Conservation (phyloP, 2,113 vertebrate genomes). For the Burhinus bistriatus region DNA sequence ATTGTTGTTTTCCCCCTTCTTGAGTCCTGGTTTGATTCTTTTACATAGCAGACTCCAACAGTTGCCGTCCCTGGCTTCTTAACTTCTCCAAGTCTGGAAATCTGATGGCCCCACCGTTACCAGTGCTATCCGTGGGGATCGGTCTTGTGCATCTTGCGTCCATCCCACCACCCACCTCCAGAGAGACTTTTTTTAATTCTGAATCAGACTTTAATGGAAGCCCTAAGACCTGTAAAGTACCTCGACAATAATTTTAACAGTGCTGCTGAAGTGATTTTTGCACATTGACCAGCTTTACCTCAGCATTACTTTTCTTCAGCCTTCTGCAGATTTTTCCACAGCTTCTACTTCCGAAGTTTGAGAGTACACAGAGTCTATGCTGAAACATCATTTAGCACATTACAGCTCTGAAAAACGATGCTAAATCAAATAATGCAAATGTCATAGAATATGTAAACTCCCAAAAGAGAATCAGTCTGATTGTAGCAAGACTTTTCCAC, state of each 20-base stretch:
- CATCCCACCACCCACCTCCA: not conserved
- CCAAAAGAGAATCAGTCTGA: not conserved
- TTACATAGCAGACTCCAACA: not conserved
- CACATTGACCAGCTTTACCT: not conserved
- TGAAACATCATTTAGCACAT: not conserved
- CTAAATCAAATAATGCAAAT: not conserved
- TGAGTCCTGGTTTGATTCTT: not conserved
- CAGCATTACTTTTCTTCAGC: not conserved
- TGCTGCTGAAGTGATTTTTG: not conserved
- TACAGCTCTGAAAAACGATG: not conserved
- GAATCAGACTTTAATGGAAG: not conserved
- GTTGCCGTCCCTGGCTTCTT: not conserved
- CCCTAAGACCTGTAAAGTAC: not conserved
- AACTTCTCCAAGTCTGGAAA: not conserved
- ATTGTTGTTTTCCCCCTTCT: not conserved
- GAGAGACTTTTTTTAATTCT: not conserved
- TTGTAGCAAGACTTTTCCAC: not conserved
- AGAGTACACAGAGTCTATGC: not conserved
- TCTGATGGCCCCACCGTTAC: not conserved
- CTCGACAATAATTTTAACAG: not conserved
- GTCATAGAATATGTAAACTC: not conserved
- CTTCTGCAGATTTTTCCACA: not conserved
- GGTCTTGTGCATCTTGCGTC: not conserved
- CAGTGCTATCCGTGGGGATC: not conserved
- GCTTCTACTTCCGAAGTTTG: not conserved